phyloP scores from a whole-genome alignment of 2,888 invertebrate genomes.

The Apotomis capreana region DNA sequence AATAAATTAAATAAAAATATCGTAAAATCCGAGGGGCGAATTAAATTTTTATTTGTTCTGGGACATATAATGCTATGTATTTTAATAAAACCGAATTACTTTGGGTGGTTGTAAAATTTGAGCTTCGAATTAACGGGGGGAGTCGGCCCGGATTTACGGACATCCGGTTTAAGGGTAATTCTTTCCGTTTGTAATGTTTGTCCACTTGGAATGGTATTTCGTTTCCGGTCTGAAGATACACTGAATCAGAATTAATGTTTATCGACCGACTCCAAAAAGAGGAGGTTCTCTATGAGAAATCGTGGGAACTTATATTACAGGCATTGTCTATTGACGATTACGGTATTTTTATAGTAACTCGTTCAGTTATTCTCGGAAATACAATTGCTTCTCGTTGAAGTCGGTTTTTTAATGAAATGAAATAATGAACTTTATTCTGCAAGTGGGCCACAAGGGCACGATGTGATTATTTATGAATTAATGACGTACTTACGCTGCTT shows the following conservation, averaged over 20 bases:
- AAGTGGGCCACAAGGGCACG: too few species aligned
- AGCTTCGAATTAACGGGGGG: slow-evolving; percentile 70
- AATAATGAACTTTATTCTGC: too few species aligned
- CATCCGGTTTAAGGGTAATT: slow-evolving; percentile 54
- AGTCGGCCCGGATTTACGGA: slow-evolving; percentile 68
- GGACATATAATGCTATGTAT: slow-evolving; percentile 69
- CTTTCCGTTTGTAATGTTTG: slow-evolving; percentile 33
- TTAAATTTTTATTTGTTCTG: slow-evolving; percentile 67
- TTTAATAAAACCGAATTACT: slow-evolving; percentile 78
- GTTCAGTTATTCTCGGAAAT: too few species aligned
- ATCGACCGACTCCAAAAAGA: not conserved
- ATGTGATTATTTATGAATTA: too few species aligned
- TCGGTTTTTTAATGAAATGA: too few species aligned
- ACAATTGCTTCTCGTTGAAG: too few species aligned
- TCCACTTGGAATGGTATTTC: slow-evolving; percentile 28
- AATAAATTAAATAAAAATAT: slow-evolving; percentile 57
- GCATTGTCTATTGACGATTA: too few species aligned
- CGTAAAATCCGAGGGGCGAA: slow-evolving; percentile 65
- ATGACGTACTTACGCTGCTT: too few species aligned
- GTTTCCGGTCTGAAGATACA: not conserved
- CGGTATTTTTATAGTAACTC: too few species aligned
- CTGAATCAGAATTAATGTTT: not conserved
- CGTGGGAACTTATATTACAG: too few species aligned
- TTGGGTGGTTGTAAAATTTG: slow-evolving; percentile 75
- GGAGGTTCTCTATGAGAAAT: too few species aligned